A percentile compares a stretch with the other conserved stretches of the same genome.
Evolutionary conservation across 2,797 vertebrate genomes (phyloP).

Genomic region (Lithobates pipiens): DNA sequence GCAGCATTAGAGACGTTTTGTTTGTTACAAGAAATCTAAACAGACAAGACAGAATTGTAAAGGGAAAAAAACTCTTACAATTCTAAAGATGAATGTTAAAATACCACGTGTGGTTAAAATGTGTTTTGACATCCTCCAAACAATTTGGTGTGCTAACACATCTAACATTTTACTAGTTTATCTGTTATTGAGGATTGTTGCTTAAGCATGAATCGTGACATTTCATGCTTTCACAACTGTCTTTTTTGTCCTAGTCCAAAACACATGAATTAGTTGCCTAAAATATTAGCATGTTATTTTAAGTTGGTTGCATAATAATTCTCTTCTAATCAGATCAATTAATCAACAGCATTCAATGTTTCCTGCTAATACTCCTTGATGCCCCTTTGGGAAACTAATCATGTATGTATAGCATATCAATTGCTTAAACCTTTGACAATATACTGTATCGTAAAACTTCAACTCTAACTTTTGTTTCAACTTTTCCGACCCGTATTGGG

Average conservation of each 20-base stretch:
- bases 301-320: neutral
- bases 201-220: neutral
- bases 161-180: neutral
- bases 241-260: neutral
- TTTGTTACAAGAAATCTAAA: constrained; percentile 73
- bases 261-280: neutral
- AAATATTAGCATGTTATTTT: neutral
- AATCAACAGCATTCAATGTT: neutral
- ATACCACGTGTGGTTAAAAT: neutral
- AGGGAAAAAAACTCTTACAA: constrained; percentile 33
- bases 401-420: too few species aligned
- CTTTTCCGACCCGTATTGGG: too few species aligned
- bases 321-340: neutral
- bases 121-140: neutral
- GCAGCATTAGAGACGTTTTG: constrained; percentile 71
- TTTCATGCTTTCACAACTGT: neutral
- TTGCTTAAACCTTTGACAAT: too few species aligned
- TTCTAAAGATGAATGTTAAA: constrained; percentile 31
- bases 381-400: too few species aligned
- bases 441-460: too few species aligned
- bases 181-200: neutral
- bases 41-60: constrained; percentile 66
- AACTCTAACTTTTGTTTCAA: too few species aligned
- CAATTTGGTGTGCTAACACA: neutral
- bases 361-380: too few species aligned